phyloP scores from a whole-genome alignment of 2,888 invertebrate genomes.

The Drosophila incognita region DNA sequence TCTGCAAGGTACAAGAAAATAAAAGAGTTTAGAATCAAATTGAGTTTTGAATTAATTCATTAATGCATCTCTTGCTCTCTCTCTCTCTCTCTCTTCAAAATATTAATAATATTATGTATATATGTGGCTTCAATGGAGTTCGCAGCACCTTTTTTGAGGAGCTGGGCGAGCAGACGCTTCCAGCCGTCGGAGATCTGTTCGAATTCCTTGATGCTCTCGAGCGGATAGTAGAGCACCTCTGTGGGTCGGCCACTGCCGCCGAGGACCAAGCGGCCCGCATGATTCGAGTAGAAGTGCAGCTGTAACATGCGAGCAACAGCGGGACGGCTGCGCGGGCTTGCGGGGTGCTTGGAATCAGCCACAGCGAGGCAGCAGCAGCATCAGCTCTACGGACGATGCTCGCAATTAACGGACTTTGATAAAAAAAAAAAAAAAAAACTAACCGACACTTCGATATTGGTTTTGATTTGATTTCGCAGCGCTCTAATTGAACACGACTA shows the following conservation, averaged over 20 bases:
- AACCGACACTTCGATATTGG: not conserved
- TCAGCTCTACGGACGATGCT: slow-evolving; percentile 34
- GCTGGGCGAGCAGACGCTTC: slow-evolving; percentile 91
- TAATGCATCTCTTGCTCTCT: not conserved
- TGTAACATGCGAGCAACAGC: slow-evolving; percentile 89
- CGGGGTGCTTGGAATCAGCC: slow-evolving; percentile 39
- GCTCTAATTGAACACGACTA: slow-evolving; percentile 44
- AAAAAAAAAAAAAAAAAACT: not conserved
- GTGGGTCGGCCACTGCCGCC: slow-evolving; percentile 83
- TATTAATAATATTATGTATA: not conserved
- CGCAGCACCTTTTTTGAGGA: slow-evolving; percentile 88
- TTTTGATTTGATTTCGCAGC: slow-evolving; percentile 35
- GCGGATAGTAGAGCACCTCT: slow-evolving; percentile 88
- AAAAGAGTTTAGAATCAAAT: not conserved
- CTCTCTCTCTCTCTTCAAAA: not conserved
- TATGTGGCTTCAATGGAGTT: not conserved
- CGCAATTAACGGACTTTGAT: slow-evolving; percentile 48
- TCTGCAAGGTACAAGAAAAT: slow-evolving; percentile 87
- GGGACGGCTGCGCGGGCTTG: slow-evolving; percentile 14
- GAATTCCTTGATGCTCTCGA: slow-evolving; percentile 95
- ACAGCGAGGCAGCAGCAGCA: slow-evolving; percentile 44
- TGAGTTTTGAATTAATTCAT: not conserved
- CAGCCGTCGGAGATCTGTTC: slow-evolving; percentile 91
- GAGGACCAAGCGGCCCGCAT: slow-evolving; percentile 88
- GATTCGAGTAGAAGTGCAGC: slow-evolving; percentile 93